Base-by-base conservation (phyloP, 2,888 invertebrate species). In the Lycia hirtaria region DNA sequence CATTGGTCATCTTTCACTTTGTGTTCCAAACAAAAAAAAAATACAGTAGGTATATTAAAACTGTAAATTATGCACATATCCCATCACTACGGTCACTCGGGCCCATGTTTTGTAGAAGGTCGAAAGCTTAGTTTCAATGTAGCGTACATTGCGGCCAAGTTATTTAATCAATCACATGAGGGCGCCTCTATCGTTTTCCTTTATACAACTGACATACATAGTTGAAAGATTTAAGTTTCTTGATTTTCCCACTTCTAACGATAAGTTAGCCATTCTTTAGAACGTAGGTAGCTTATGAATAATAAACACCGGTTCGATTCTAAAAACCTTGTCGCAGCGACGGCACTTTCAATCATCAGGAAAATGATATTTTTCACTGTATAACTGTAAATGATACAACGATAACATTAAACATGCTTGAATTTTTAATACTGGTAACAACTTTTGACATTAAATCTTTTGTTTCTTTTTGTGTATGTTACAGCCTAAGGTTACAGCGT, bases 251-350 rank as follows among this genome's bases (percentile, higher is more conserved):
- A 41, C 26, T 14, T 38, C 19, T 26, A 41, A 4, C 15, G 3
- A 15, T 9, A 28, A 26, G 17, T 41, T 28, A 14, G 20, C 6
- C 2, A 1, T 12, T 1, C 14, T 41, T 4, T 41, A 33, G 32
- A 41, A 56, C 56, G 59, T 55, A 54, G 59, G 56, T 38, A 54
- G 60, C 54, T 57, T 59, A 62, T 56, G 62, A 56, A 56, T 54
- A 60, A 54, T 52, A 57, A 57, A 45, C 41, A 14, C 9, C 26
- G 22, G 35, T 41, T 33, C 26, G 26, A 45, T 50, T 35, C 47
- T 41, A 48, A 47, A 47, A 52, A 22, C 43, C 51, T 15, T 51
- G 51, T 52, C 19, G 19, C 17, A 26, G 12, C 4, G 44, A 45
- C 38, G 15, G 40, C 14, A 12, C 32, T 32, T 38, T 50, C 41